Evolutionary conservation across 2,888 invertebrate species (phyloP).

Genomic region (Molanna angustata): DNA sequence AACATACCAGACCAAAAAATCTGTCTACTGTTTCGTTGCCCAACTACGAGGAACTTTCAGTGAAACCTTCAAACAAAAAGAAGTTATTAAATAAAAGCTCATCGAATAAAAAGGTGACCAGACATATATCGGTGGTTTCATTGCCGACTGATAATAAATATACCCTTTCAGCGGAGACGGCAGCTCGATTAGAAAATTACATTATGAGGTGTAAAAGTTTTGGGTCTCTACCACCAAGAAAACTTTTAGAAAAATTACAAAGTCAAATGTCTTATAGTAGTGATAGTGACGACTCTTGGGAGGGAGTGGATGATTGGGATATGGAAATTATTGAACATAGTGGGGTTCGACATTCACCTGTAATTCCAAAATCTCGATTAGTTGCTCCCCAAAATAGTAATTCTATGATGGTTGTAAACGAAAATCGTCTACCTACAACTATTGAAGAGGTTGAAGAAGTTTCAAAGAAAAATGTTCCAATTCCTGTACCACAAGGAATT

Average conservation of each 20-base stretch:
- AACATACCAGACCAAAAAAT: conserved; percentile 42
- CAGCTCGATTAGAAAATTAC: conserved; percentile 46
- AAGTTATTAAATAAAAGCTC: not conserved
- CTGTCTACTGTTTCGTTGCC: conserved; percentile 53
- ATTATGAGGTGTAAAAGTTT: conserved; percentile 48
- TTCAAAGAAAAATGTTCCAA: conserved; percentile 6
- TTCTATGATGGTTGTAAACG: not conserved
- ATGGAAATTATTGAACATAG: conserved; percentile 47
- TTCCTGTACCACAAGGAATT: conserved; percentile 6
- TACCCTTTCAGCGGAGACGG: conserved; percentile 37
- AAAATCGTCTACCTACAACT: conserved; percentile 12
- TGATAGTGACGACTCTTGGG: conserved; percentile 49
- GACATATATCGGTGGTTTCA: conserved; percentile 37
- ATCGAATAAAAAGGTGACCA: conserved; percentile 33
- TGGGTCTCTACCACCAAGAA: conserved; percentile 46
- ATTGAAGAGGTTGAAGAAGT: conserved; percentile 25
- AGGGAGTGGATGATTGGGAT: conserved; percentile 51
- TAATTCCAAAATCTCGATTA: conserved; percentile 21
- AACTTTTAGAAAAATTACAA: conserved; percentile 43
- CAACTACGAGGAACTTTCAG: conserved; percentile 50
- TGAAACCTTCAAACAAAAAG: conserved; percentile 3
- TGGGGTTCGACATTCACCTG: conserved; percentile 37
- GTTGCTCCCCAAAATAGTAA: conserved; percentile 3
- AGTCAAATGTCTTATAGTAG: conserved; percentile 39
- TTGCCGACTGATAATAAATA: conserved; percentile 39